Evolutionary conservation across 2,888 invertebrate species (phyloP).

Genomic region (Mycalesis mineus): DNA sequence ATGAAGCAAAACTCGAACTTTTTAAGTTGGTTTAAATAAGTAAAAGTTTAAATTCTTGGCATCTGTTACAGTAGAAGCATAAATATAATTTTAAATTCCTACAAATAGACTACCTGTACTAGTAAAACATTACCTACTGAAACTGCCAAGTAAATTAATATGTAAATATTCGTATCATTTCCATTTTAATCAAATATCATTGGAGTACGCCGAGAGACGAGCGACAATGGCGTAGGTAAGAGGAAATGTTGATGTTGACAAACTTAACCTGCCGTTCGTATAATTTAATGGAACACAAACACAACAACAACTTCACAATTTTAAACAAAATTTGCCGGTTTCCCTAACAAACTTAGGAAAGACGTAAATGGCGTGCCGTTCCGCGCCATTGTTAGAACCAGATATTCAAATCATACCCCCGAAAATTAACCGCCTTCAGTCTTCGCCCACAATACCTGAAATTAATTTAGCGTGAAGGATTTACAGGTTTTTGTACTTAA

Average conservation of each 20-base stretch:
- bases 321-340: slow-evolving; percentile 47
- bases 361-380: slow-evolving; percentile 12
- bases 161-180: slow-evolving; percentile 15
- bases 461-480: slow-evolving; percentile 3
- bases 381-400: slow-evolving; percentile 1
- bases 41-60: no score
- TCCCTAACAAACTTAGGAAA: slow-evolving; percentile 39
- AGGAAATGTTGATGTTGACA: slow-evolving; percentile 49
- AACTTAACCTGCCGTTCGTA: slow-evolving; percentile 50
- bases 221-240: slow-evolving; percentile 49
- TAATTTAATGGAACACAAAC: slow-evolving; percentile 62
- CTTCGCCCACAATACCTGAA: neutral
- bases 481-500: neutral
- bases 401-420: slow-evolving; percentile 10
- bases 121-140: slow-evolving; percentile 1
- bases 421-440: slow-evolving; percentile 12
- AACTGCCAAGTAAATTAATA: slow-evolving; percentile 5
- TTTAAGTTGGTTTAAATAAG: no score
- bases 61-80: no score
- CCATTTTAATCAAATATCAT: slow-evolving; percentile 42
- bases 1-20: no score
- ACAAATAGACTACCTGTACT: neutral
- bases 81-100: neutral
- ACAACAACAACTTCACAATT: slow-evolving; percentile 53
- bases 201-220: slow-evolving; percentile 34